Evolutionary conservation across 2,888 invertebrate species (phyloP).

Genomic region (Schrankia costaestrigalis): DNA sequence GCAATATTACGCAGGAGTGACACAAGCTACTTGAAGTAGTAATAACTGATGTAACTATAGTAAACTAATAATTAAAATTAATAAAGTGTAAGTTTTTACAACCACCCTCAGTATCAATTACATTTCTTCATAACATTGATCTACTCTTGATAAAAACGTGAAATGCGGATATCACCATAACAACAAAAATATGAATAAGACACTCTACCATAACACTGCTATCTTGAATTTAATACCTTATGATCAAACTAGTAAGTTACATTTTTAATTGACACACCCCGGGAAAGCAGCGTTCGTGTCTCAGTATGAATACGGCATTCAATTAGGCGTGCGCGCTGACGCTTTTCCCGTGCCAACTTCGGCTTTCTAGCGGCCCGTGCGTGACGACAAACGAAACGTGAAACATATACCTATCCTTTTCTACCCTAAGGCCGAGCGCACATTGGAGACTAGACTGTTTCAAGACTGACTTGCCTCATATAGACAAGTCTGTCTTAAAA

Average conservation of each 20-base stretch:
- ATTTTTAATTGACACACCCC: slow-evolving; percentile 24
- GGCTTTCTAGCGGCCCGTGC: slow-evolving; percentile 35
- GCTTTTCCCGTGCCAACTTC: slow-evolving; percentile 36
- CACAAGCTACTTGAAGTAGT: too few species aligned
- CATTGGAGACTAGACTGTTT: too few species aligned
- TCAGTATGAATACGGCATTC: slow-evolving; percentile 25
- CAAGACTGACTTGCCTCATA: too few species aligned
- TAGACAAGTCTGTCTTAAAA: too few species aligned
- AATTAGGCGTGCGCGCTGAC: slow-evolving; percentile 32
- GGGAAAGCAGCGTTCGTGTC: slow-evolving; percentile 36
- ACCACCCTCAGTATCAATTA: slow-evolving; percentile 2
- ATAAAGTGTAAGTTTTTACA: too few species aligned
- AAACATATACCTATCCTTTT: slow-evolving; percentile 28
- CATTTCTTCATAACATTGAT: slow-evolving; percentile 14
- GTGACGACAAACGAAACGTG: slow-evolving; percentile 28
- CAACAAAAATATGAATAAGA: slow-evolving; percentile 22
- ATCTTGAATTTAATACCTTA: slow-evolving; percentile 15
- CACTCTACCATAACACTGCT: slow-evolving; percentile 6
- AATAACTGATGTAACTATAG: too few species aligned
- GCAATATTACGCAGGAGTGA: too few species aligned
- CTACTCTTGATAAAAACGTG: slow-evolving; percentile 23
- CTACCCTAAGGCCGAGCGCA: slow-evolving; percentile 19
- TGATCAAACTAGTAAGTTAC: slow-evolving; percentile 15
- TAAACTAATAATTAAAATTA: too few species aligned
- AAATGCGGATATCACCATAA: slow-evolving; percentile 26